Evolutionary conservation across 2,888 invertebrate species (phyloP), one percentile per base, ranked within the genome.

Genomic region (Sussaba pulchella): DNA sequence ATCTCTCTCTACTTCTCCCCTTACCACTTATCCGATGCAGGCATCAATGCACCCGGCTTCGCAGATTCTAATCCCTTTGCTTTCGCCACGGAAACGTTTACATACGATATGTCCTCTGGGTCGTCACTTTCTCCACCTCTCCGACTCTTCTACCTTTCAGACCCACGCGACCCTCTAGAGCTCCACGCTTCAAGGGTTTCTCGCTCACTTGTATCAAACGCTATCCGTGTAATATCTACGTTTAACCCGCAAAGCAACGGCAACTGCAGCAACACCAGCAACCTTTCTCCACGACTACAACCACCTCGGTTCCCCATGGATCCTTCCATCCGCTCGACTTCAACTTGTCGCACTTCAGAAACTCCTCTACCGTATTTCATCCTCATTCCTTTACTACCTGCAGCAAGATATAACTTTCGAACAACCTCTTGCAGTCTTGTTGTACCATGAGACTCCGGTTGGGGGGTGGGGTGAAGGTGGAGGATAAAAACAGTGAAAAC

Each of bases 141-240:
- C 31, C 31, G 31, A 6, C 31, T 31, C n/a, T 36, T 41, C 21
- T 17, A 41, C 50, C 26, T 19, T 57, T 76, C 72, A 36, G 50
- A 78, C 70, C 67, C 67, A 66, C 54, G 31, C 59, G 14, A 21
- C 74, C 50, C 72, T 19, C 71, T 57, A 52, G 41, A 66, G n/a
- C 45, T 19, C 54, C 41, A 61, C 61, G 66, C 64, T n/a, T 71
- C 52, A 59, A 19, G 31, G 54, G 36, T 67, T 76, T 19, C 73
- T 70, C 70, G 57, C 52, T 75, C 52, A 54, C 75, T 81, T 70
- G 69, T 70, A 59, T 72, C 24, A 57, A 59, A 77, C 73, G 52
- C 73, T 50, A 61, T 54, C 50, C 83, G 78, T 84, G 83, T 88
- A 88, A 89, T 87, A 87, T 87, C 78, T 83, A 81, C 76, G 81